Percentiles rank a stretch among this genome's conserved stretches.
phyloP scores from a whole-genome alignment of 2,797 vertebrate species.

The Vireo griseus region DNA sequence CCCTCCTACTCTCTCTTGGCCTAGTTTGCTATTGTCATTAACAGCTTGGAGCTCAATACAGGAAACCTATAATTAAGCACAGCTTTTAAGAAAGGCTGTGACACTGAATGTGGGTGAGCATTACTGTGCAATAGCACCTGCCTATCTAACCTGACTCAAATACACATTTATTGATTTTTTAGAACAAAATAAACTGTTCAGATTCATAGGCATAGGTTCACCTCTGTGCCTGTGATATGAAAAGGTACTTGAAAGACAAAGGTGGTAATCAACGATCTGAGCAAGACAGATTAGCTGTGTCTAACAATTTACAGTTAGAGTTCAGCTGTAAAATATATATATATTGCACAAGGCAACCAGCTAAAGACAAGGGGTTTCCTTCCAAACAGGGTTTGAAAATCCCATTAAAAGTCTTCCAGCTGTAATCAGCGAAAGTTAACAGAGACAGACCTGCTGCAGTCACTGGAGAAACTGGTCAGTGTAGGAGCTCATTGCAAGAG shows the following conservation, averaged over 20 bases:
- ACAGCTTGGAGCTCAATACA: constrained; percentile 1
- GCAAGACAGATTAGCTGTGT: constrained; percentile 47
- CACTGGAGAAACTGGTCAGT: constrained; percentile 52
- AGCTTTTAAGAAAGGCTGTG: background rate
- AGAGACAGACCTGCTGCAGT: constrained; percentile 61
- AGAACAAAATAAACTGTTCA: constrained; percentile 39
- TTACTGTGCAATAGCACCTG: constrained; percentile 48
- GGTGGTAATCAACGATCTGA: constrained; percentile 56
- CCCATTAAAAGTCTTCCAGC: constrained; percentile 62
- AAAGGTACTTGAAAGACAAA: constrained; percentile 48
- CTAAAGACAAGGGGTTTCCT: constrained; percentile 43
- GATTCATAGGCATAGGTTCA: constrained; percentile 33
- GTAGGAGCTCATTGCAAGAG: background rate
- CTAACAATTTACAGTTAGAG: constrained; percentile 48
- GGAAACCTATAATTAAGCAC: constrained; percentile 10
- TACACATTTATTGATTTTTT: constrained; percentile 2
- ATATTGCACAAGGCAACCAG: constrained; percentile 69
- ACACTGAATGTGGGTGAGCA: constrained; percentile 18
- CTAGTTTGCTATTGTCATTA: background rate
- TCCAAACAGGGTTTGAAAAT: constrained; percentile 51
- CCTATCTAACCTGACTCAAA: constrained; percentile 28
- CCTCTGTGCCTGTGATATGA: constrained; percentile 18
- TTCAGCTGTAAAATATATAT: constrained; percentile 66
- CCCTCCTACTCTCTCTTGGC: background rate
- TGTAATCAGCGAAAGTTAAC: constrained; percentile 20